Percentiles rank a stretch among this genome's conserved stretches.
These are phyloP conservation scores for Actias luna DNA, from an alignment of 2,888 invertebrate genomes.

Conservation along the genomic window DNA sequence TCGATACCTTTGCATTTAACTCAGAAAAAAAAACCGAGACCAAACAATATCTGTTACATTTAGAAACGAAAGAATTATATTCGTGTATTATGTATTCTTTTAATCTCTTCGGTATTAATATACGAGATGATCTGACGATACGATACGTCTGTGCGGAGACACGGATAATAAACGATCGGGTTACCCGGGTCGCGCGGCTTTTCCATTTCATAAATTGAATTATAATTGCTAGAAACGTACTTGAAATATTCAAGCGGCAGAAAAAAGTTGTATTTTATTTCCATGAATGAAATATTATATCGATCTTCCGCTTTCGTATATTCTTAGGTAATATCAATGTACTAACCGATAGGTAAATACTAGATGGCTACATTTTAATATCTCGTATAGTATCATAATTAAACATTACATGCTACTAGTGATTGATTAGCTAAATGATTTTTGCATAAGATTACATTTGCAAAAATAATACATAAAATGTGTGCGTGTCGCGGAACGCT, in stretches of 20 bases:
- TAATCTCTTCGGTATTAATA: not conserved
- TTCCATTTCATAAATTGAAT: not conserved
- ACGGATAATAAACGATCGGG: slow-evolving; percentile 5
- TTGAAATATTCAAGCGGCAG: not conserved
- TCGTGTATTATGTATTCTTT: not conserved
- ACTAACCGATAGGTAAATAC: no score
- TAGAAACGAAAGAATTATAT: not conserved
- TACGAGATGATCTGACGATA: not conserved
- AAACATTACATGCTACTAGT: no score
- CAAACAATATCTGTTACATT: not conserved
- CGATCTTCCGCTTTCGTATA: not conserved
- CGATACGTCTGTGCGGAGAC: not conserved
- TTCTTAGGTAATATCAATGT: not conserved
- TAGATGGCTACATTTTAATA: no score
- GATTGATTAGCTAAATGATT: no score
- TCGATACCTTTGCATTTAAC: no score
- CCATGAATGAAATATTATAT: not conserved
- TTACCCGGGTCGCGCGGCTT: not conserved
- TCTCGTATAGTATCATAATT: no score
- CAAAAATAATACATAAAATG: no score
- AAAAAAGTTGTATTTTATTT: not conserved
- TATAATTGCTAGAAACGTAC: not conserved
- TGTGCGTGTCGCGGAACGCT: no score
- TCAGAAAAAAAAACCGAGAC: no score
- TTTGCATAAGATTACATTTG: no score